Evolutionary conservation across 2,113 vertebrate genomes (phyloP), one percentile per base, ranked within the genome.

Genomic region (Mesocricetus auratus): DNA sequence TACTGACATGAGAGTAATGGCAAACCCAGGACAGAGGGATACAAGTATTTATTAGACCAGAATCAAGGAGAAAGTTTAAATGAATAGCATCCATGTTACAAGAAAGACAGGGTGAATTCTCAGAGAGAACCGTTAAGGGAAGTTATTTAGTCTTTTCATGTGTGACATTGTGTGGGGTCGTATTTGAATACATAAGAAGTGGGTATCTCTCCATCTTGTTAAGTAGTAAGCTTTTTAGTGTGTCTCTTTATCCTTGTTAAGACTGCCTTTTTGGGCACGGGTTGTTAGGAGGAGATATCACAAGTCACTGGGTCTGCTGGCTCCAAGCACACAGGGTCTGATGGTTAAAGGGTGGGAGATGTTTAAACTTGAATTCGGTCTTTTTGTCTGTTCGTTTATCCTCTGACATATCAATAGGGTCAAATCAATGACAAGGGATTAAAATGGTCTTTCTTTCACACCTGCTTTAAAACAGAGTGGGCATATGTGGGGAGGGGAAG

Each of bases 401-500:
- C 45, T 42, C 22, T 69, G 31, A 15, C 21, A 50, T 19, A 50
- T 24, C 19, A 50, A 31, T 36, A 36, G 50, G 1, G 11, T 69
- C 62, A 47, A 86, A 86, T 86, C 10, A 86, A 16, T 69, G 22
- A 87, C 7, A 69, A 53, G 64, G 45, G 6, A 53, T 69, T 12
- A 53, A 86, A 68, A 86, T 36, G 4, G 7, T 15, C 69, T 64
- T 86, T 69, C 21, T 69, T 68, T 45, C 33, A 1, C 45, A 69
- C 5, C 31, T 36, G 21, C 12, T 53, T 69, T 69, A 15, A 68
- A 68, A 50, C 3, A 22, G 31, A 69, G 36, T 7, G 9, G 45
- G 5, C 19, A 15, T 24, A 12, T 66, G n/a, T 42, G 2, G 1
- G 21, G 22, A 42, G 13, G 24, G 1, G 1, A 15, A 50, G 19